Base-by-base conservation (phyloP, 2,888 invertebrate species). In the Pterostichus madidus region DNA sequence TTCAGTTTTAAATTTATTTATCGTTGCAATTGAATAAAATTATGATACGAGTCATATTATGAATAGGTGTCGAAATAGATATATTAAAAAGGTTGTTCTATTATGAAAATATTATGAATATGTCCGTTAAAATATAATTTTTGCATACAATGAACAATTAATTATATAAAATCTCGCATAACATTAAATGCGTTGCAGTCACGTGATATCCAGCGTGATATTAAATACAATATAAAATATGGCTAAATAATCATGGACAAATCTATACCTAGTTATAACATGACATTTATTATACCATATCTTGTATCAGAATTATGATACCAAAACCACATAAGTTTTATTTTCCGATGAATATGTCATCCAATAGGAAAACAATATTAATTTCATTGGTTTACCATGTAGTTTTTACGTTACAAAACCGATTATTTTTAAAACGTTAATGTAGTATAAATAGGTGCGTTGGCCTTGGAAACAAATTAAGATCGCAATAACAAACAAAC, bases 371-470 rank as follows among this genome's bases (percentile, higher is more conserved):
- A 71, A 17, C 24, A 71, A 24, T 71, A 71, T 71, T 71, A 17
- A 46, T 71, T 46, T 24, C 71, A 1, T 44, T 44, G 44, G 44
- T 15, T 13, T 46, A 71, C 15, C 17, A 1, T 59, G 13, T 11
- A 64, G n/a, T 64, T 52, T 52, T 75, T 31, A 31, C 49, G 49
- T 49, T 75, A 49, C 24, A 46, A 71, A 44, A 71, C 53, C 13
- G 59, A 78, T 32, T 78, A 64, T 79, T 79, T 79, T 79, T 79
- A 64, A 61, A 79, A 79, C 64, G 24, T 46, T 79, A 64, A 49
- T 79, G 79, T 64, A 46, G 44, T 79, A 79, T 79, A 79, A 79
- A 79, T 79, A 79, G 79, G 79, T 79, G 17, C n/a, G 31, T 35
- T 64, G 79, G 64, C 64, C 79, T 64, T 79, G 79, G 49, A 64